A percentile compares a stretch with the other conserved stretches of the same genome.
These are phyloP conservation scores for Busseola fusca DNA, from an alignment of 2,888 invertebrate species.

Conservation along the genomic window DNA sequence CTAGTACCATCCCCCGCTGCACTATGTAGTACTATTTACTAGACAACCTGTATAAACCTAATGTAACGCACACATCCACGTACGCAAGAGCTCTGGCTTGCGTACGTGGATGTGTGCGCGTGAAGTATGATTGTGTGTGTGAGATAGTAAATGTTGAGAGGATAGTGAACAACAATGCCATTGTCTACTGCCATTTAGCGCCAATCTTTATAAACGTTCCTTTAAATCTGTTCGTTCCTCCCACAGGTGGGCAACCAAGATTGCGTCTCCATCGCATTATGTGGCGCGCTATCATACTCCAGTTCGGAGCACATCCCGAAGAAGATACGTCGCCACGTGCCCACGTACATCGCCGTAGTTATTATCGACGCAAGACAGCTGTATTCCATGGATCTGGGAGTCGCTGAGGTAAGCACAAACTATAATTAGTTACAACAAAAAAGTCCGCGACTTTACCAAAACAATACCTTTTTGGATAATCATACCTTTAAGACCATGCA, in stretches of 20 bases:
- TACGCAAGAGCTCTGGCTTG: too few species aligned
- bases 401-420: slow-evolving; percentile 74
- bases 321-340: slow-evolving; percentile 54
- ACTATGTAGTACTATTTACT: too few species aligned
- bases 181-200: too few species aligned
- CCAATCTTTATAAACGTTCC: too few species aligned
- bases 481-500: not conserved
- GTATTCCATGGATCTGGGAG: slow-evolving; percentile 73
- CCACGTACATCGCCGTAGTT: slow-evolving; percentile 53
- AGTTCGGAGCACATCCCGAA: slow-evolving; percentile 69
- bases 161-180: too few species aligned
- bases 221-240: not conserved
- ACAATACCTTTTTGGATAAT: not conserved
- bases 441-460: not conserved
- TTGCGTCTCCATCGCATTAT: slow-evolving; percentile 68
- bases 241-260: slow-evolving; percentile 79
- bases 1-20: too few species aligned
- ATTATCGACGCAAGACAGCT: slow-evolving; percentile 76
- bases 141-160: too few species aligned
- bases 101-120: too few species aligned
- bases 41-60: too few species aligned
- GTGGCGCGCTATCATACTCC: slow-evolving; percentile 74
- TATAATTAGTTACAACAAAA: not conserved
- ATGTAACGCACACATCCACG: too few species aligned
- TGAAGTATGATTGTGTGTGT: too few species aligned